These are phyloP conservation scores for Latheticus oryzae DNA, from an alignment of 2,888 invertebrate genomes.

Conservation along the genomic window DNA sequence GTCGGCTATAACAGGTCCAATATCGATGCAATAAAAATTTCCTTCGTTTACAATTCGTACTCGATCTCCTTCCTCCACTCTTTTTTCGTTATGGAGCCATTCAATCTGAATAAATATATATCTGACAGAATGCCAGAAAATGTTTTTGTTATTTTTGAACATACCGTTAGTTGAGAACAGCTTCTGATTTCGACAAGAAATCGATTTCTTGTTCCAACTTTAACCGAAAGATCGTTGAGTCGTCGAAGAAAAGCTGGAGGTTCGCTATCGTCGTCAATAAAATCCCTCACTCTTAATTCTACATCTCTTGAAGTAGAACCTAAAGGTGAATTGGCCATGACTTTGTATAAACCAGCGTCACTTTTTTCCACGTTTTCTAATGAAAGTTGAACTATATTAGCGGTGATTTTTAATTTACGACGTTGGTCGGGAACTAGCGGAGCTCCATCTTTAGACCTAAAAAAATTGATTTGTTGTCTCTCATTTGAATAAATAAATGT, in stretches of 20 bases:
- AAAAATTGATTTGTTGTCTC: too few species aligned
- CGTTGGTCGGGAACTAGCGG: slow-evolving; percentile 77
- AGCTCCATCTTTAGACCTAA: slow-evolving; percentile 70
- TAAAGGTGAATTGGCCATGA: slow-evolving; percentile 73
- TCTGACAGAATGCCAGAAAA: slow-evolving; percentile 32
- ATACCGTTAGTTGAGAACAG: slow-evolving; percentile 63
- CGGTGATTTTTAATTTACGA: slow-evolving; percentile 69
- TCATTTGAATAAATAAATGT: too few species aligned
- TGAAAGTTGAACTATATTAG: slow-evolving; percentile 78
- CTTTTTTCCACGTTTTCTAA: slow-evolving; percentile 79
- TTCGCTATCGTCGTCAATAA: slow-evolving; percentile 69
- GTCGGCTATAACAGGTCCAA: slow-evolving; percentile 83
- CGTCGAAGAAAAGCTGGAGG: slow-evolving; percentile 87
- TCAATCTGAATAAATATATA: slow-evolving; percentile 74
- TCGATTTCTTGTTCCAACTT: slow-evolving; percentile 88
- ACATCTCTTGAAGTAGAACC: slow-evolving; percentile 69
- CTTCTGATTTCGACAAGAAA: slow-evolving; percentile 87
- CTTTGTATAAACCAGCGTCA: slow-evolving; percentile 81
- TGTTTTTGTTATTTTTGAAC: slow-evolving; percentile 25
- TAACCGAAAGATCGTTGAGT: slow-evolving; percentile 87
- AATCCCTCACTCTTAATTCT: slow-evolving; percentile 71
- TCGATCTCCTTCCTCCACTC: slow-evolving; percentile 79
- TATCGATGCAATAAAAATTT: slow-evolving; percentile 87
- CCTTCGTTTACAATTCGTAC: slow-evolving; percentile 84
- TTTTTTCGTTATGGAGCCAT: slow-evolving; percentile 87